Percentiles rank a stretch among this genome's conserved stretches.
Conservation (phyloP, 2,797 vertebrate species). For the Microtus agrestis region DNA sequence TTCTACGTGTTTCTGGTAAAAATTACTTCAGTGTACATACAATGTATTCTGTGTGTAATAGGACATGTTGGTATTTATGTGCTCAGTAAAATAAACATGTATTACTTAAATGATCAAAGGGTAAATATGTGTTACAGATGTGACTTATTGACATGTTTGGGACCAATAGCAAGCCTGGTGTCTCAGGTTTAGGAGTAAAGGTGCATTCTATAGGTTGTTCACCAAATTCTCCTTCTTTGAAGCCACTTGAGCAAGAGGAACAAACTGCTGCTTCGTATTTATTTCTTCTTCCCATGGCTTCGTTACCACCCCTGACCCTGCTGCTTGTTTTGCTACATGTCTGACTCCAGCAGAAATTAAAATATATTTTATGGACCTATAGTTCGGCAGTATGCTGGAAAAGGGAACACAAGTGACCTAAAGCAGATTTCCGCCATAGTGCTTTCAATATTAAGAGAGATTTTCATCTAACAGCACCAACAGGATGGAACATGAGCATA, state of each 20-base stretch:
- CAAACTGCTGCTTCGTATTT: constrained; percentile 55
- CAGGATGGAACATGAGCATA: constrained; percentile 57
- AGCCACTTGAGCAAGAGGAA: constrained; percentile 65
- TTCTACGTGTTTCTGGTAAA: not conserved
- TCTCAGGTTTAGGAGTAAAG: constrained; percentile 68
- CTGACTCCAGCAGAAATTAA: constrained; percentile 58
- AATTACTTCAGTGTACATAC: not conserved
- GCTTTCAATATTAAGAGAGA: constrained; percentile 70
- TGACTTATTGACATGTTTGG: constrained; percentile 42
- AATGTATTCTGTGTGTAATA: not conserved
- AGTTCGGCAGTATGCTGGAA: constrained; percentile 60
- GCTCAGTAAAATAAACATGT: constrained; percentile 30
- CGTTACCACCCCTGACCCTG: not conserved
- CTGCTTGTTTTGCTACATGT: constrained; percentile 71
- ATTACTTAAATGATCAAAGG: constrained; percentile 35
- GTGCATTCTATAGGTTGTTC: constrained; percentile 6
- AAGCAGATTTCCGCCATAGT: constrained; percentile 72
- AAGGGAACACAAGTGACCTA: constrained; percentile 71
- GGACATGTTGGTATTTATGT: not conserved
- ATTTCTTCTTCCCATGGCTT: constrained; percentile 29
- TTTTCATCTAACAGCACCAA: constrained; percentile 73
- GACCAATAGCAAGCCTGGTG: not conserved
- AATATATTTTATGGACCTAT: constrained; percentile 57
- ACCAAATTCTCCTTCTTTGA: constrained; percentile 33
- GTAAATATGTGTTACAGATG: constrained; percentile 55